Percentiles rank a stretch among this genome's conserved stretches.
Evolutionary conservation across 2,113 vertebrate genomes (phyloP).

Genomic region (Tenrec ecaudatus): DNA sequence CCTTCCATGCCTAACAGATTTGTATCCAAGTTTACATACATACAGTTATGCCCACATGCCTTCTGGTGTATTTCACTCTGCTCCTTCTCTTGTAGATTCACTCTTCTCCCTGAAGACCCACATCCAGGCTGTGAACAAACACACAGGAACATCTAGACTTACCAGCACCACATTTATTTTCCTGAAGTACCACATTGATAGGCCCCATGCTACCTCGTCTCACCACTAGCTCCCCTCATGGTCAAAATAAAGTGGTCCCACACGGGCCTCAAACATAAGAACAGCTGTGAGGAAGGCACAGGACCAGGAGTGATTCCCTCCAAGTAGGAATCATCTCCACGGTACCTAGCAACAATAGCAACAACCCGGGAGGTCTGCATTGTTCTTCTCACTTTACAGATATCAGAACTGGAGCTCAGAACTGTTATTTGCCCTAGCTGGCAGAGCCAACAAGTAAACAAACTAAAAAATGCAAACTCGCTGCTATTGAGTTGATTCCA

Average conservation of each 20-base stretch:
- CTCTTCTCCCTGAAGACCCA: not conserved
- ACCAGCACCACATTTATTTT: not conserved
- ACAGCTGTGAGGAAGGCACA: too few relatives aligned
- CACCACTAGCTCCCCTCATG: not conserved
- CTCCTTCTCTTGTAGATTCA: not conserved
- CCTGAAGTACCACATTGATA: not conserved
- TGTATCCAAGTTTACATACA: not conserved
- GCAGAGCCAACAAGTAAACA: not conserved
- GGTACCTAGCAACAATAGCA: too few relatives aligned
- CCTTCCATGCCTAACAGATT: not conserved
- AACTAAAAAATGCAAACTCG: too few relatives aligned
- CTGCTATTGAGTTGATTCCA: too few relatives aligned
- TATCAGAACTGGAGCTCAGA: conserved; percentile 7
- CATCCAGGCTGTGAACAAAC: not conserved
- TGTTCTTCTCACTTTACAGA: not conserved
- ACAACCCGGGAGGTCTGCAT: not conserved
- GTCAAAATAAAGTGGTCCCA: not conserved
- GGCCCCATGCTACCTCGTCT: not conserved
- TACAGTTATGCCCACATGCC: not conserved
- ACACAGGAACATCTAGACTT: not conserved
- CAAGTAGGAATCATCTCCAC: too few relatives aligned
- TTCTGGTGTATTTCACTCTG: not conserved
- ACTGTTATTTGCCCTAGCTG: not conserved
- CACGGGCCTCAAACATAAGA: not conserved
- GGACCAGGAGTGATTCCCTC: too few relatives aligned